These are phyloP conservation scores for Cochlearius cochlearius DNA, from an alignment of 2,113 vertebrate species.

Conservation along the genomic window DNA sequence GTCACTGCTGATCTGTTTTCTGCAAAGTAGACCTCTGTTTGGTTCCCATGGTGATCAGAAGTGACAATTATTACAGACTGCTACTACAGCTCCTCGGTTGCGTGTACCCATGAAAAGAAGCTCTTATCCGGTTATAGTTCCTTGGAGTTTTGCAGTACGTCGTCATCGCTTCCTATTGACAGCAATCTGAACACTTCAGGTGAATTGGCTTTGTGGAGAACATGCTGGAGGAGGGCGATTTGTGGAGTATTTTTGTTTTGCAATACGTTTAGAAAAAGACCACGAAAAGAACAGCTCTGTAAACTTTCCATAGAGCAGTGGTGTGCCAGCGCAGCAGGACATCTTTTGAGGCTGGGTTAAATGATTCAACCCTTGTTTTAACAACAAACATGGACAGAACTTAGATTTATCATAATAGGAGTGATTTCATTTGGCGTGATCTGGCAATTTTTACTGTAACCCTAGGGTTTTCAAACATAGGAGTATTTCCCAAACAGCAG, in stretches of 20 bases:
- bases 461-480: background rate
- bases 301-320: background rate
- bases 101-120: background rate
- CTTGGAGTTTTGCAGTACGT: background rate
- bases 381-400: background rate
- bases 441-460: background rate
- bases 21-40: conserved; percentile 30
- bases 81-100: conserved; percentile 17
- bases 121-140: background rate
- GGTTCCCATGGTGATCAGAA: conserved; percentile 60
- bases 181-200: background rate
- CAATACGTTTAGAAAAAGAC: background rate
- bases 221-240: background rate
- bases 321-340: background rate
- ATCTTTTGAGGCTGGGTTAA: background rate
- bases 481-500: background rate
- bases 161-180: background rate
- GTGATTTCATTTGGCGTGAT: background rate
- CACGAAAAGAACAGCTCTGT: background rate
- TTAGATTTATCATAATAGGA: background rate
- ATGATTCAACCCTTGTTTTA: background rate
- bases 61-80: conserved; percentile 36
- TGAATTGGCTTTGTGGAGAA: background rate
- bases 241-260: background rate
- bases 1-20: conserved; percentile 57